phyloP scores from a whole-genome alignment of 1,140 invertebrate species.

The Pseudomyrmex dendroicus region DNA sequence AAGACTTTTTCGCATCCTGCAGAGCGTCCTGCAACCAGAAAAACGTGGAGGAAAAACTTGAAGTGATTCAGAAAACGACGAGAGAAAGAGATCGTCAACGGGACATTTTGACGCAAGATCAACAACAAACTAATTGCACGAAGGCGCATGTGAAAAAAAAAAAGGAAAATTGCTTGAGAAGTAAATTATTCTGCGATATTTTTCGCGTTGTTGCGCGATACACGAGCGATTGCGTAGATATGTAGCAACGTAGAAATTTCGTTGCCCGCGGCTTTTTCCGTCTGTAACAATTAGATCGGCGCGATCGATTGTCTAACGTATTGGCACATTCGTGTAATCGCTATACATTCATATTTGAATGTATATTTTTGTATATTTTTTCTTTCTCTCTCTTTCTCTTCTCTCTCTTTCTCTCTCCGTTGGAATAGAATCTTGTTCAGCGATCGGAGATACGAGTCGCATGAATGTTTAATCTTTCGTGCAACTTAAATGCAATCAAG shows the following conservation, averaged over 20 bases:
- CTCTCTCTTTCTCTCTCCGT: background rate
- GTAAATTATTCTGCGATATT: slow-evolving; percentile 22
- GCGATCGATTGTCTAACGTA: slow-evolving; percentile 24
- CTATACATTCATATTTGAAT: too few species aligned
- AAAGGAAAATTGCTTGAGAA: too few species aligned
- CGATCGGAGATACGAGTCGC: background rate
- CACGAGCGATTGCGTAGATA: slow-evolving; percentile 17
- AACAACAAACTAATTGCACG: background rate
- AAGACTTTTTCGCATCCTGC: slow-evolving; percentile 66
- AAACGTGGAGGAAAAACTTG: background rate
- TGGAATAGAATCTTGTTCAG: background rate
- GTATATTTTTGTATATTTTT: background rate
- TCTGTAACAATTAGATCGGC: slow-evolving; percentile 13
- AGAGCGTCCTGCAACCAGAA: slow-evolving; percentile 73
- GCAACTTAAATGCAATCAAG: too few species aligned
- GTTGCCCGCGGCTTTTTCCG: slow-evolving; percentile 31
- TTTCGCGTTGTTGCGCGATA: slow-evolving; percentile 6
- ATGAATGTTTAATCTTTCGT: background rate
- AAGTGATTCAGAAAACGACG: background rate
- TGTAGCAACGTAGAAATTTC: background rate
- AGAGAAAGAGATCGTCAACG: too few species aligned
- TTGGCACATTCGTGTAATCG: too few species aligned
- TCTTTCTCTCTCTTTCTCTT: background rate
- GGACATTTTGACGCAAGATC: too few species aligned
- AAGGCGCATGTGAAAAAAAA: too few species aligned